A percentile compares a stretch with the other conserved stretches of the same genome.
Evolutionary conservation across 2,888 invertebrate species (phyloP).

Genomic region (Diarsia dahlii): DNA sequence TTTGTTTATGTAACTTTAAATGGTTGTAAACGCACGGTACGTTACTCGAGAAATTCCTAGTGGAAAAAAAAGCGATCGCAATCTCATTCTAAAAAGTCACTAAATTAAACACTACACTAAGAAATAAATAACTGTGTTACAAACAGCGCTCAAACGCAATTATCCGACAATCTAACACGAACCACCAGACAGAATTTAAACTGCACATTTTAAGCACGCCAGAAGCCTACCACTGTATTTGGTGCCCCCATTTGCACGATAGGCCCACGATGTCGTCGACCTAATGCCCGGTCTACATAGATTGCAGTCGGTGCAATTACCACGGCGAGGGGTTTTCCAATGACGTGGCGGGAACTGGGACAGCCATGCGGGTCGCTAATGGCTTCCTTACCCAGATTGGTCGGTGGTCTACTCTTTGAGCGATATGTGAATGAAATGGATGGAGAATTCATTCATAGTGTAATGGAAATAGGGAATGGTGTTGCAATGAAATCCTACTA

Average conservation of each 20-base stretch:
- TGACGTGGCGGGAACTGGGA: slow-evolving; percentile 61
- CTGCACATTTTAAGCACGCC: slow-evolving; percentile 14
- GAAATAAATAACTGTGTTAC: slow-evolving; percentile 8
- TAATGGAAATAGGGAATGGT: not conserved
- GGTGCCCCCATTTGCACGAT: slow-evolving; percentile 49
- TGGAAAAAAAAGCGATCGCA: not conserved
- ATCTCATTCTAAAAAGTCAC: not conserved
- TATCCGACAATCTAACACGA: slow-evolving; percentile 33
- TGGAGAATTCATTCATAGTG: not conserved
- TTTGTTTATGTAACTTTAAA: too few species aligned
- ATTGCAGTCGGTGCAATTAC: slow-evolving; percentile 58
- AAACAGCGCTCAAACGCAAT: slow-evolving; percentile 16
- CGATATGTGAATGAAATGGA: slow-evolving; percentile 14
- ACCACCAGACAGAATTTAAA: slow-evolving; percentile 39
- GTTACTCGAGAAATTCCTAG: too few species aligned
- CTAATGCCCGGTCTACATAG: slow-evolving; percentile 45
- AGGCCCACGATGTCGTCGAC: slow-evolving; percentile 57
- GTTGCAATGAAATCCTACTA: not conserved
- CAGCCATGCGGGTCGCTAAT: slow-evolving; percentile 48
- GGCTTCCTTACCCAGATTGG: slow-evolving; percentile 37
- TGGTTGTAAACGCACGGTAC: too few species aligned
- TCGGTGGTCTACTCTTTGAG: slow-evolving; percentile 10
- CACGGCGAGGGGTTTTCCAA: slow-evolving; percentile 53
- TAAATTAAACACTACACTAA: slow-evolving; percentile 7
- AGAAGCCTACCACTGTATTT: slow-evolving; percentile 31